These are phyloP conservation scores for Hylomyscus alleni DNA, from an alignment of 2,797 vertebrate genomes.

Conservation along the genomic window DNA sequence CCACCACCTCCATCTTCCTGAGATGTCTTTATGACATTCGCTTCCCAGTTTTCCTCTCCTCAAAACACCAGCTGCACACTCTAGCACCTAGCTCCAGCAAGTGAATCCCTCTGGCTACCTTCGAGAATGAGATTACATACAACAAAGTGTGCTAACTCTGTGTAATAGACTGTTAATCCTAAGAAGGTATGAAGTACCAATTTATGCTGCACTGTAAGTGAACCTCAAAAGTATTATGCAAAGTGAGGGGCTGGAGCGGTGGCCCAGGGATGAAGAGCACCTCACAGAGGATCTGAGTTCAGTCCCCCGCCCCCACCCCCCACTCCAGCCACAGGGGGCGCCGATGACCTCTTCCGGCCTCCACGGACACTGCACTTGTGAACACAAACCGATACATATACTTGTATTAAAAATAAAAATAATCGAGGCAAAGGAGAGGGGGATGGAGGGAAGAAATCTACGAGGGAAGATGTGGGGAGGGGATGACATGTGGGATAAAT, in stretches of 20 bases:
- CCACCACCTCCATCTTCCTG: not conserved
- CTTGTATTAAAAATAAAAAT: not conserved
- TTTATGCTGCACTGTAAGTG: no score
- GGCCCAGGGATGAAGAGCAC: not conserved
- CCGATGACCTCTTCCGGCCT: not conserved
- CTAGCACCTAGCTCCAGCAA: not conserved
- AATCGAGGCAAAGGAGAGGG: not conserved
- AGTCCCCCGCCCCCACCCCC: fast-evolving
- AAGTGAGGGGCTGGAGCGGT: not conserved
- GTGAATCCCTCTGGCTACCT: not conserved
- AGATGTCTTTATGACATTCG: not conserved
- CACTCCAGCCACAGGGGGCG: not conserved
- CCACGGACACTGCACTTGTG: no score
- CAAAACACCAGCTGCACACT: not conserved
- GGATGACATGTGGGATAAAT: not conserved
- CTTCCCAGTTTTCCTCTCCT: not conserved
- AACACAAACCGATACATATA: not conserved
- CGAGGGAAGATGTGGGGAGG: not conserved
- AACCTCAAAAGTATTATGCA: not conserved
- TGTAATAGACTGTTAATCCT: not conserved
- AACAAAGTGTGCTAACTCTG: not conserved
- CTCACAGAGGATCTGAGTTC: not conserved
- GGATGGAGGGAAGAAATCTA: not conserved
- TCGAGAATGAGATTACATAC: not conserved
- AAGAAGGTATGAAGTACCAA: not conserved